Conservation (phyloP, 2,888 invertebrate genomes). For the Brachycybe producta region DNA sequence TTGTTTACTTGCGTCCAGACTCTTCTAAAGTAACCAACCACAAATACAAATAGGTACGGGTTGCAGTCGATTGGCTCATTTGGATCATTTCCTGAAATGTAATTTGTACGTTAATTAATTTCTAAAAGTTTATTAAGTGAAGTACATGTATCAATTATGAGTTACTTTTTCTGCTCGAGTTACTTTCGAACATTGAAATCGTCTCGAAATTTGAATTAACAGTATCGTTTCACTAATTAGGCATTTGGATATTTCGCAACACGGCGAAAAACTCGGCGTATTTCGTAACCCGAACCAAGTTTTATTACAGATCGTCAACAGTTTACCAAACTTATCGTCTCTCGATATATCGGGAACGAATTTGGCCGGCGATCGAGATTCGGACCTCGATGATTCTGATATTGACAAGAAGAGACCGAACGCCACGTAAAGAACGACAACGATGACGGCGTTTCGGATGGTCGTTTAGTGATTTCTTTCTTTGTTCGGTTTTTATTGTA, state of each 20-base stretch:
- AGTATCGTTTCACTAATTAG: too few relatives aligned
- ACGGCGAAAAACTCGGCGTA: conserved; percentile 47
- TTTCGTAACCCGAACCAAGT: conserved; percentile 61
- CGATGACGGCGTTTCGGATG: background rate
- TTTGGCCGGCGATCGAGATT: conserved; percentile 63
- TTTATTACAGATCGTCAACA: conserved; percentile 55
- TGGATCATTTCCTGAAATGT: too few relatives aligned
- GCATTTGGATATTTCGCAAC: conserved; percentile 67
- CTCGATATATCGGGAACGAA: conserved; percentile 94
- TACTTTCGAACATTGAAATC: too few relatives aligned
- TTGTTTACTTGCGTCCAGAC: too few relatives aligned
- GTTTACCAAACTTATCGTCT: conserved; percentile 59
- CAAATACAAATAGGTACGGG: too few relatives aligned
- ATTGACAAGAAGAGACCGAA: conserved; percentile 7
- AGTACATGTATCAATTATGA: too few relatives aligned
- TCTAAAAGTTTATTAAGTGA: too few relatives aligned
- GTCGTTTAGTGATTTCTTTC: background rate
- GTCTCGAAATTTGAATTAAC: too few relatives aligned
- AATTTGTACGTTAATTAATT: too few relatives aligned
- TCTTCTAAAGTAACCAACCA: too few relatives aligned
- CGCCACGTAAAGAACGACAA: background rate
- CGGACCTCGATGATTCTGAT: conserved; percentile 17
- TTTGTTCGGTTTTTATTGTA: background rate
- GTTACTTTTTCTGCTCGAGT: too few relatives aligned
- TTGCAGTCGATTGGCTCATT: too few relatives aligned